Base-by-base conservation (phyloP, 2,888 invertebrate genomes). In the Brachylomia viminalis region DNA sequence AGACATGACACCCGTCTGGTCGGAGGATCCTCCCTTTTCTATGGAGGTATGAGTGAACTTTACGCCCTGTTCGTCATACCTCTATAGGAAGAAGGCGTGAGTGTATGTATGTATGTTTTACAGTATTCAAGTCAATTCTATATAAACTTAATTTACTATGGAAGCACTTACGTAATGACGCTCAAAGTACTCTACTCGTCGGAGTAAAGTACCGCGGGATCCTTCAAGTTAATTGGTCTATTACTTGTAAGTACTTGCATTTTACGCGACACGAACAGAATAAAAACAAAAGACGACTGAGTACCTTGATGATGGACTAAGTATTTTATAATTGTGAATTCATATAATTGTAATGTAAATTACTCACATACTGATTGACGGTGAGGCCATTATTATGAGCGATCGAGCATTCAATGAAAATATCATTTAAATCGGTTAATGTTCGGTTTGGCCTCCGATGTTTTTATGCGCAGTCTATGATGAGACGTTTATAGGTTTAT, bases 351-450 rank as follows among this genome's bases (percentile, higher is more conserved):
- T 83, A 87, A 84, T 83, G 77, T 82, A 80, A 85, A 87, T 84
- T 86, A 82, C 79, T 86, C 79, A 11, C 38, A 83, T n/a, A n/a
- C n/a, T n/a, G n/a, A n/a, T 77, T 69, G 79, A 82, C 79, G 61
- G 75, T 88, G 85, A 89, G 90, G 91, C 85, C 90, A 59, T 77
- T 82, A 68, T 58, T 62, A 52, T 80, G 61, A 71, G 47, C 77
- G 71, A 86, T 82, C 75, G 72, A 79, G 67, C 42, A 78, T 82
- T 81, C 81, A 86, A 86, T 83, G 87, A 87, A 83, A 87, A 88
- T 89, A 88, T 89, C 79, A 85, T 88, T 88, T 84, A 73, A 86
- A 85, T 86, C 83, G 62, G 77, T 86, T 89, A 90, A 91, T 91
- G 88, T 87, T 84, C 67, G 54, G 33, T 75, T 62, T 82, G 91